Conservation (phyloP, 2,888 invertebrate species). For the Arrhopalites spinosus region DNA sequence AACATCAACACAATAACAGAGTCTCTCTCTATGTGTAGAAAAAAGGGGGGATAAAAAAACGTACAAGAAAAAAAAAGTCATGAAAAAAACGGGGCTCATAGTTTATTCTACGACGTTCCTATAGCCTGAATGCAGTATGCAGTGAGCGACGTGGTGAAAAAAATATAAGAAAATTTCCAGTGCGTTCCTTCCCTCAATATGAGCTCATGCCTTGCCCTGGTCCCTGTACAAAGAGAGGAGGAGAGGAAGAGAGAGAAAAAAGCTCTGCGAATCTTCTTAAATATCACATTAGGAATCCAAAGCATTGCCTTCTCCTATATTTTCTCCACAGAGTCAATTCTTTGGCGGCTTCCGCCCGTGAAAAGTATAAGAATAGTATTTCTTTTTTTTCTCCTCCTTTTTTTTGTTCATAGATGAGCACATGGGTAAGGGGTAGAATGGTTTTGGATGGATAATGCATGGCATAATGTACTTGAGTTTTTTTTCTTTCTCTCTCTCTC, state of each 20-base stretch:
- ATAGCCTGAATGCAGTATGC: neutral
- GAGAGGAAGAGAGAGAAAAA: neutral
- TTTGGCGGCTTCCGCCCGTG: neutral
- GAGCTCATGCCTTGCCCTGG: neutral
- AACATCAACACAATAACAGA: neutral
- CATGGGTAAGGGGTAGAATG: neutral
- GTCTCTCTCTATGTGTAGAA: neutral
- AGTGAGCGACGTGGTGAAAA: too few relatives aligned
- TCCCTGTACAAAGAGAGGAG: neutral
- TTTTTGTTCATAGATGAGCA: neutral
- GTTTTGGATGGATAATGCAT: neutral
- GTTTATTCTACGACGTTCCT: conserved; percentile 6
- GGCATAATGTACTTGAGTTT: neutral
- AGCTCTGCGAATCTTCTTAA: neutral
- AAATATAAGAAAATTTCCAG: too few relatives aligned
- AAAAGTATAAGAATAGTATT: neutral
- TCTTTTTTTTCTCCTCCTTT: neutral
- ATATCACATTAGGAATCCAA: conserved; percentile 23
- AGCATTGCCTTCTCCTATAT: neutral
- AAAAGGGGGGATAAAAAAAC: neutral
- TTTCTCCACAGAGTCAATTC: neutral
- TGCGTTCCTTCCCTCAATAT: neutral
- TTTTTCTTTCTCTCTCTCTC: neutral
- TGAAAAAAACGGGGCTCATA: neutral
- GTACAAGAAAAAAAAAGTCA: neutral